Base-by-base conservation (phyloP, 2,888 invertebrate genomes). In the Lypha dubia region DNA sequence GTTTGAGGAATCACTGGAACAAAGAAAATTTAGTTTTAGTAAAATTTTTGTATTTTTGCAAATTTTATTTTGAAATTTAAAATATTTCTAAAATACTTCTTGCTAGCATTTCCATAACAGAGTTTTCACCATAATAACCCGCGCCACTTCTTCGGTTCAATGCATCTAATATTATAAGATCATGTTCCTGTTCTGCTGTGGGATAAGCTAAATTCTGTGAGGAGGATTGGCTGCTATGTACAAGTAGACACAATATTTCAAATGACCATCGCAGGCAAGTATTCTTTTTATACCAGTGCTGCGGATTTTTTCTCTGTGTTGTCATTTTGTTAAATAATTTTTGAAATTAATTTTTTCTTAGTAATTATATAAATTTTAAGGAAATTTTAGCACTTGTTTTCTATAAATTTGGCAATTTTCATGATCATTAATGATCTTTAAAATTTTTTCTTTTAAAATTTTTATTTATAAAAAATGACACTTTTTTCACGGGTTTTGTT, bases 1-100 rank as follows among this genome's bases (percentile, higher is more conserved):
- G 96, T 95, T 90, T 97, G 96, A 0, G 97, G 97, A 86, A 97
- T 97, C 96, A 97, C 97, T 97, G 94, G 20, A 95, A 95, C 87
- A 88, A 86, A 87, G 67, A 71, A n/a, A n/a, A n/a, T n/a, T n/a
- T n/a, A n/a, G n/a, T n/a, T n/a, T n/a, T n/a, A n/a, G n/a, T n/a
- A n/a, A n/a, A n/a, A n/a, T n/a, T n/a, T n/a, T n/a, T n/a, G n/a
- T n/a, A n/a, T n/a, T n/a, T n/a, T n/a, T n/a, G n/a, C n/a, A n/a
- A n/a, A n/a, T n/a, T n/a, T n/a, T n/a, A n/a, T n/a, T n/a, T n/a
- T n/a, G n/a, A n/a, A n/a, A n/a, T n/a, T n/a, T n/a, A n/a, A n/a
- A n/a, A n/a, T n/a, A n/a, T n/a, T n/a, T n/a, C n/a, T n/a, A 11
- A 60, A 83, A 56, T 94, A 97, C 97, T 97, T 94, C 96, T 95